Base-by-base conservation (phyloP, 2,113 vertebrate genomes). In the Collichthys lucidus region DNA sequence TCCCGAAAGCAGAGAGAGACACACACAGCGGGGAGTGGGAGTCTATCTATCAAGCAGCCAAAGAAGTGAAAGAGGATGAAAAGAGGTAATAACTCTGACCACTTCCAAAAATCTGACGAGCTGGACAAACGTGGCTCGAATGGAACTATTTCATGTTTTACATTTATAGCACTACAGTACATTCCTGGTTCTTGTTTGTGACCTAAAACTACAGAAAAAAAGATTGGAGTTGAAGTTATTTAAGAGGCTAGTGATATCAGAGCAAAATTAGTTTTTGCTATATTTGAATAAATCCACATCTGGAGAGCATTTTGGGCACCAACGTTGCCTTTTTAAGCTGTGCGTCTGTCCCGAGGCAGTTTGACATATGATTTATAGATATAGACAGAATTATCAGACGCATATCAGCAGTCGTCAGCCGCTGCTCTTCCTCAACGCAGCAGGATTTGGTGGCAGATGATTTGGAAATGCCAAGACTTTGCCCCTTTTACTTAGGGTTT, bases 391-490 rank as follows among this genome's bases (percentile, higher is more conserved):
- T 40, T 40, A 40, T 40, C 9, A 40, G 35, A 40, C 29, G 6
- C 31, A 10, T 22, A 31, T 44, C 53, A 40, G 7, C 35, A 29
- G 16, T 16, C 20, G 3, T 64, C 11, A 8, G 46, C 8, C 17
- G 7, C 31, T 4, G 14, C 11, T 55, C n/a, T 73, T 17, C 26
- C 50, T 20, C 46, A 44, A 76, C 12, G 61, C 3, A 24, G 17
- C 8, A 60, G 22, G 9, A 64, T 68, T 66, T n/a, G 4, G 4
- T n/a, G 16, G 46, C 57, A 70, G 44, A 52, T 24, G 0, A 67
- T 44, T 29, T 61, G 17, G n/a, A 29, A 67, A 70, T 86, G 12
- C n/a, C 68, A 76, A 67, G 16, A 46, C 20, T 68, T 70, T 52
- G 24, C 59, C 2, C 35, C 2, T 46, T 60, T 60, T 69, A 75